Percentiles rank a stretch among this genome's conserved stretches.
These are phyloP conservation scores for Campylorhamphus procurvoides DNA, from an alignment of 2,113 vertebrate genomes.

Conservation along the genomic window DNA sequence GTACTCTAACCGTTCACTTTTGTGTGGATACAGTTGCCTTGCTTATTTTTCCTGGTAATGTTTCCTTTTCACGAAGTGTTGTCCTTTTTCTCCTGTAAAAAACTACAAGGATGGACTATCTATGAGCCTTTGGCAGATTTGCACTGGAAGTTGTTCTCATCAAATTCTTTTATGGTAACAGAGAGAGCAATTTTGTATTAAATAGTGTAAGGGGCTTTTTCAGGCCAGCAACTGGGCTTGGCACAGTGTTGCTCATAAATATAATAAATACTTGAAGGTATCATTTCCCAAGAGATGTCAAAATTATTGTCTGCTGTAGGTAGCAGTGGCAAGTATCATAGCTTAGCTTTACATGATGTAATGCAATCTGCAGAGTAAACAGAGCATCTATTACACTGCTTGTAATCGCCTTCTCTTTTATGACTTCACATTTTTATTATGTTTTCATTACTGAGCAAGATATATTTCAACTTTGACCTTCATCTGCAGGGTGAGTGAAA, in stretches of 20 bases:
- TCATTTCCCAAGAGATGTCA: background rate
- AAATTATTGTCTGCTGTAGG: background rate
- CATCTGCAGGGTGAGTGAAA: background rate
- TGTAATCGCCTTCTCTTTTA: background rate
- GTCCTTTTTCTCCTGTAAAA: background rate
- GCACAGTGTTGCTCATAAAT: background rate
- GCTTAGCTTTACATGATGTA: background rate
- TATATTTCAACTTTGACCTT: conserved; percentile 45
- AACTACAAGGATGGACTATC: background rate
- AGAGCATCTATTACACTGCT: background rate
- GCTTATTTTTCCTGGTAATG: background rate
- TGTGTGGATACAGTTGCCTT: rapidly evolving
- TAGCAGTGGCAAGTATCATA: background rate
- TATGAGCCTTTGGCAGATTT: background rate
- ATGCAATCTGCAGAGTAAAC: background rate
- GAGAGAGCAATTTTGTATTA: background rate
- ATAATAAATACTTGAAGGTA: background rate
- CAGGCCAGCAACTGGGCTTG: background rate
- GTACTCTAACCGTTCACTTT: background rate
- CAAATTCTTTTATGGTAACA: background rate
- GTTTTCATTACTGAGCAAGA: conserved; percentile 13
- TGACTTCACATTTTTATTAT: conserved; percentile 23
- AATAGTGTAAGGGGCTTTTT: background rate
- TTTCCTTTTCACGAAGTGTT: background rate
- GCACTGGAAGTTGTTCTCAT: background rate